Evolutionary conservation across 2,113 vertebrate genomes (phyloP).

Genomic region (Bujurquina vittata): DNA sequence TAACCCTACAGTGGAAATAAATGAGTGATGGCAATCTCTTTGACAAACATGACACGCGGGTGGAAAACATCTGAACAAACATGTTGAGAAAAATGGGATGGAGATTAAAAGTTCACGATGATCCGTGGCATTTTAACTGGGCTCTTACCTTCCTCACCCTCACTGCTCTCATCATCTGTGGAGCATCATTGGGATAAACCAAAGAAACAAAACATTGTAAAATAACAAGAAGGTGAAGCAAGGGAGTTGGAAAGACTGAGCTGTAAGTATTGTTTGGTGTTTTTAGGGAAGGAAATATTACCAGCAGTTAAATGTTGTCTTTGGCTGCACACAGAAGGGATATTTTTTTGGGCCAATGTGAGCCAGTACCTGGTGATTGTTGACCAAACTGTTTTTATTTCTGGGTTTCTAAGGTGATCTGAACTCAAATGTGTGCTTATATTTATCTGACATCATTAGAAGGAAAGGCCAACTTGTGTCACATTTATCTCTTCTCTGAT

Average conservation of each 20-base stretch:
- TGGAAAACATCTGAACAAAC: background rate
- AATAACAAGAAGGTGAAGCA: background rate
- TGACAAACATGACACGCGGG: background rate
- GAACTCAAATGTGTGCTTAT: background rate
- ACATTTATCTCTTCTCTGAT: background rate
- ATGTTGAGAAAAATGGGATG: background rate
- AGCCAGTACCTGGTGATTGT: background rate
- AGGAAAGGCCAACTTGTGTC: background rate
- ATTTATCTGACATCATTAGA: background rate
- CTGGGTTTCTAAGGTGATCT: background rate
- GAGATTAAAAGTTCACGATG: background rate
- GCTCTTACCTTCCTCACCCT: constrained; percentile 87
- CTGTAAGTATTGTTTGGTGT: background rate
- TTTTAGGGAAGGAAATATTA: background rate
- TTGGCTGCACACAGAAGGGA: background rate
- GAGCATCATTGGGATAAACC: constrained; percentile 52
- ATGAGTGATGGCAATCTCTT: background rate
- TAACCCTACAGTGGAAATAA: background rate
- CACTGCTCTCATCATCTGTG: constrained; percentile 82
- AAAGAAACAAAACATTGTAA: constrained; percentile 51
- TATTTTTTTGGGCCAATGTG: no score
- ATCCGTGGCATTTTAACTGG: constrained; percentile 2
- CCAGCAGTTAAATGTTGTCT: background rate
- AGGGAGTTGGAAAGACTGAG: background rate
- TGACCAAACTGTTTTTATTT: background rate